Conservation (phyloP, 2,888 invertebrate genomes). For the Sericinus montela region DNA sequence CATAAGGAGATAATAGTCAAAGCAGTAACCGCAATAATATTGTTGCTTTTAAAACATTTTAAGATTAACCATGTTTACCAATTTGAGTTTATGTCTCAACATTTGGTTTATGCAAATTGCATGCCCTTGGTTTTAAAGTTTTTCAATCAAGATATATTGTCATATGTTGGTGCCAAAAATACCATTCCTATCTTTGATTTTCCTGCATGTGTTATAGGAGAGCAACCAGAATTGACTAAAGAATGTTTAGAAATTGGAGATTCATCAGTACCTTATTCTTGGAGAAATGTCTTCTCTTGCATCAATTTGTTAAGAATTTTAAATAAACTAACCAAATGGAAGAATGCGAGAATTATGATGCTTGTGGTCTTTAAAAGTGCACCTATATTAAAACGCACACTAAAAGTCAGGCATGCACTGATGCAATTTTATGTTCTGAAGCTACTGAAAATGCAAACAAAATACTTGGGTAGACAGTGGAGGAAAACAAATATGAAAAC, state of each 20-base stretch:
- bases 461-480: slow-evolving; percentile 99
- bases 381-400: slow-evolving; percentile 96
- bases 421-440: slow-evolving; percentile 99
- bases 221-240: slow-evolving; percentile 94
- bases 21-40: slow-evolving; percentile 92
- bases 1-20: slow-evolving; percentile 99
- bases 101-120: slow-evolving; percentile 99
- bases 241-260: slow-evolving; percentile 94
- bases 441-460: slow-evolving; percentile 99
- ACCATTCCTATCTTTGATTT: slow-evolving; percentile 96
- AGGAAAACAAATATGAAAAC: slow-evolving; percentile 99
- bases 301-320: slow-evolving; percentile 97
- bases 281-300: slow-evolving; percentile 99
- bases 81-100: slow-evolving; percentile 99
- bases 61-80: slow-evolving; percentile 98
- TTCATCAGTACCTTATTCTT: slow-evolving; percentile 90
- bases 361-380: slow-evolving; percentile 99
- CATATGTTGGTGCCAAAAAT: slow-evolving; percentile 96
- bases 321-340: slow-evolving; percentile 99
- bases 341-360: slow-evolving; percentile 99
- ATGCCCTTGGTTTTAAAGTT: slow-evolving; percentile 98
- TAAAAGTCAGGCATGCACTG: slow-evolving; percentile 97
- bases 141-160: slow-evolving; percentile 98
- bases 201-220: slow-evolving; percentile 96
- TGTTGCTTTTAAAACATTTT: slow-evolving; percentile 97